A percentile compares a stretch with the other conserved stretches of the same genome.
These are phyloP conservation scores for Lasaia peninsularis DNA, from an alignment of 1,140 invertebrate genomes.

Conservation along the genomic window DNA sequence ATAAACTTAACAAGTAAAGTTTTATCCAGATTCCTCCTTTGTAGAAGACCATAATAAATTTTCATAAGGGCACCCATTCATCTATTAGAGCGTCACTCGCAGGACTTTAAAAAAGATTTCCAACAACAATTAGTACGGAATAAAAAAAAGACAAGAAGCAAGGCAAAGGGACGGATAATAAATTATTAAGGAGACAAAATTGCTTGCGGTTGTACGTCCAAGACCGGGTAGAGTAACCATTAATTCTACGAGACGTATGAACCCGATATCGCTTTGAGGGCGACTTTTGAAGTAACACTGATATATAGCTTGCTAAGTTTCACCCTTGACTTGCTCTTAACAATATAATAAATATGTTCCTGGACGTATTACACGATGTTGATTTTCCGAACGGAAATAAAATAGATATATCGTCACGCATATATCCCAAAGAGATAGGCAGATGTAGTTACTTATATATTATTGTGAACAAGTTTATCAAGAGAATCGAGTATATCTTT, in stretches of 20 bases:
- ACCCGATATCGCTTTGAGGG: constrained; percentile 10
- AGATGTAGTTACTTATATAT: too few relatives aligned
- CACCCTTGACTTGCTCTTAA: neutral
- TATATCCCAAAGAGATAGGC: too few relatives aligned
- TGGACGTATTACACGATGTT: neutral
- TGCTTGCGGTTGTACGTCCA: constrained; percentile 6
- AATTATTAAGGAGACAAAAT: constrained; percentile 11
- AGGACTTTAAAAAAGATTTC: constrained; percentile 5
- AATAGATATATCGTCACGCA: too few relatives aligned
- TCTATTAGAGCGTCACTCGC: constrained; percentile 9
- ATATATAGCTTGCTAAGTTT: constrained; percentile 4
- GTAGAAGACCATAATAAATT: constrained; percentile 1
- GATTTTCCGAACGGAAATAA: neutral
- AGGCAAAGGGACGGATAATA: constrained; percentile 9
- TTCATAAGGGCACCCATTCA: constrained; percentile 5
- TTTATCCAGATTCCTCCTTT: neutral
- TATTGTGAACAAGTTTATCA: too few relatives aligned
- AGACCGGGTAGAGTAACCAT: neutral
- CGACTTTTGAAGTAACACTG: constrained; percentile 7
- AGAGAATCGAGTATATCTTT: too few relatives aligned
- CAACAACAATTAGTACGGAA: constrained; percentile 6
- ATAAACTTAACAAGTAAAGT: neutral
- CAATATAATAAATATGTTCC: constrained; percentile 3
- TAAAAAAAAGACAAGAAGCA: constrained; percentile 8
- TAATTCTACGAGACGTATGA: constrained; percentile 3